Conservation (phyloP, 2,888 invertebrate species). For the Chloroclystis v-ata region DNA sequence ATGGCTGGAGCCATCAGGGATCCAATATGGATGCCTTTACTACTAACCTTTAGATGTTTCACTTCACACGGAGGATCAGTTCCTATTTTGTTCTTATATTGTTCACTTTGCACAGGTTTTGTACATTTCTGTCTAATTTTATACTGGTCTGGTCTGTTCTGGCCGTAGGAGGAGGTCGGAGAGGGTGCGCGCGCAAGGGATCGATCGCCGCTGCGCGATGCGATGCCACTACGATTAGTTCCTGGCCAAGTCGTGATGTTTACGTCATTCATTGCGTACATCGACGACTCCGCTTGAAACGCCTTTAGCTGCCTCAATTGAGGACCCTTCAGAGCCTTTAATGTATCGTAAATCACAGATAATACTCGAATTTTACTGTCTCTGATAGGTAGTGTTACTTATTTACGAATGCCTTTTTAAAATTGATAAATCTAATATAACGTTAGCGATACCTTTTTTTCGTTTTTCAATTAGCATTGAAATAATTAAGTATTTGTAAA, state of each 20-base stretch:
- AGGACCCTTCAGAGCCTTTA: slow-evolving; percentile 9
- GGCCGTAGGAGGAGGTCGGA: slow-evolving; percentile 58
- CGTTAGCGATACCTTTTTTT: too few relatives aligned
- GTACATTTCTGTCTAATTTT: slow-evolving; percentile 71
- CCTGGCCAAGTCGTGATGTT: slow-evolving; percentile 61
- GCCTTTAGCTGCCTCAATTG: slow-evolving; percentile 45
- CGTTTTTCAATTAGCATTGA: too few relatives aligned
- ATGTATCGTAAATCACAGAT: slow-evolving; percentile 13
- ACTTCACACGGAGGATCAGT: slow-evolving; percentile 27
- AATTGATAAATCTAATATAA: not conserved
- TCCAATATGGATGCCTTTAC: slow-evolving; percentile 9
- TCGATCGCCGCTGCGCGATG: slow-evolving; percentile 72
- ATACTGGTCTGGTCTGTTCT: slow-evolving; percentile 58
- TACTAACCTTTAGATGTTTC: slow-evolving; percentile 48
- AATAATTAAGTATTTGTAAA: too few relatives aligned
- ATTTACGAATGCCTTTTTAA: slow-evolving; percentile 1
- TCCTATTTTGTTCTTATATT: slow-evolving; percentile 37
- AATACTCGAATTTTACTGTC: not conserved
- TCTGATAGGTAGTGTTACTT: slow-evolving; percentile 1
- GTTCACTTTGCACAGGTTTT: slow-evolving; percentile 64
- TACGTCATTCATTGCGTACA: slow-evolving; percentile 75
- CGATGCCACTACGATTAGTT: slow-evolving; percentile 50
- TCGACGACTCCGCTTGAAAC: slow-evolving; percentile 54
- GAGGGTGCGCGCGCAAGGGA: slow-evolving; percentile 72
- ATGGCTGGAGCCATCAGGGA: slow-evolving; percentile 27